Evolutionary conservation across 2,888 invertebrate genomes (phyloP), one percentile per base, ranked within the genome.

Genomic region (Andrena minutula): DNA sequence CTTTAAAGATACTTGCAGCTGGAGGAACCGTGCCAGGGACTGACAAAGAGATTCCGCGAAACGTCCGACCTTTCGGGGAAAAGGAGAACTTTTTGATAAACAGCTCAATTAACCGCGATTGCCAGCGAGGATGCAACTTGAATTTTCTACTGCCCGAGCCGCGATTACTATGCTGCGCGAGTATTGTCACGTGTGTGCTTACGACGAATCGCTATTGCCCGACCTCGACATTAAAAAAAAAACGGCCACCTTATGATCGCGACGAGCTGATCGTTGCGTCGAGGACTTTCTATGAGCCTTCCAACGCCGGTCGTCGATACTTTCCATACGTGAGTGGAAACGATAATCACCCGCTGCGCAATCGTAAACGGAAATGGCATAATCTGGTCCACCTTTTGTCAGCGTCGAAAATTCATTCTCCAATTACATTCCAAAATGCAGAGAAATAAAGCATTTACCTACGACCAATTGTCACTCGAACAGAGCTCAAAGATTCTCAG

Each of bases 141-240:
- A 79, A 75, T 86, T 84, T 74, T 60, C 35, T 61, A 12, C 7
- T 23, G n/a, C 26, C 58, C 10, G 47, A 58, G 58, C 16, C 56
- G 56, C 35, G 77, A 82, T 91, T 89, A 82, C 82, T 90, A 91
- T 91, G 88, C 90, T 28, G 49, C 35, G 58, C 79, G 75, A 23
- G 65, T 69, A 76, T 23, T 69, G 61, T 60, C 70, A 76, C 53
- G 72, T 64, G 76, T 64, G 76, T 72, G 82, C 65, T 69, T 60
- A 47, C 73, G 53, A 73, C 78, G 72, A 74, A 74, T 80, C 74
- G 56, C 10, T 53, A 61, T 78, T 65, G 74, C 69, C 61, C 78
- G 87, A 63, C 90, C 90, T 89, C 90, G 91, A 88, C 89, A 81
- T 91, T 90, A 90, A 90, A 90, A 41, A 12, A 41, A 16, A 41